Percentiles rank a stretch among this genome's conserved stretches.
Conservation (phyloP, 2,797 vertebrate species). For the Amniataba percoides region DNA sequence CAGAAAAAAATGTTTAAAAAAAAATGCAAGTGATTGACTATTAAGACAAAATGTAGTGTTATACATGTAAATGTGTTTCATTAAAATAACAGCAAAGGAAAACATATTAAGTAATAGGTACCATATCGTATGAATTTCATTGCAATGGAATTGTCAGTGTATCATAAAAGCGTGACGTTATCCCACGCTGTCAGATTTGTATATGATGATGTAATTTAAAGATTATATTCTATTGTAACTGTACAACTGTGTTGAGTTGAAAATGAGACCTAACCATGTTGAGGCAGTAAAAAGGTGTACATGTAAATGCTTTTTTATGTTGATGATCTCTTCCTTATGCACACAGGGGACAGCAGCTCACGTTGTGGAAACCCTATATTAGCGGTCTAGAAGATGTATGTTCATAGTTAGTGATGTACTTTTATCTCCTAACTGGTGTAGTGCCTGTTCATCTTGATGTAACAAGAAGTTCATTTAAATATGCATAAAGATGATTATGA, state of each 20-base stretch:
- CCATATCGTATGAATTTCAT: slow-evolving; percentile 85
- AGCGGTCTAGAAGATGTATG: slow-evolving; percentile 86
- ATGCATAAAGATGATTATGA: slow-evolving; percentile 87
- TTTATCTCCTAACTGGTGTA: slow-evolving; percentile 89
- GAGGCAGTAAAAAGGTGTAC: slow-evolving; percentile 86
- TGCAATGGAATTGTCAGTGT: slow-evolving; percentile 86
- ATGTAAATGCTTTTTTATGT: slow-evolving; percentile 88
- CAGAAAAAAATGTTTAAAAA: slow-evolving; percentile 65
- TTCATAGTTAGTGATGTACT: slow-evolving; percentile 88
- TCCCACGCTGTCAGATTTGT: slow-evolving; percentile 87
- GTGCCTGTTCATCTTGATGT: slow-evolving; percentile 89
- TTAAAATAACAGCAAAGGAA: slow-evolving; percentile 83
- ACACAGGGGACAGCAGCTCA: slow-evolving; percentile 80
- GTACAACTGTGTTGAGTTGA: slow-evolving; percentile 89
- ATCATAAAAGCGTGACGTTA: slow-evolving; percentile 86
- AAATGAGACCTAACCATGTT: slow-evolving; percentile 84
- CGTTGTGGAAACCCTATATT: slow-evolving; percentile 81
- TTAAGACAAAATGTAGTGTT: slow-evolving; percentile 87
- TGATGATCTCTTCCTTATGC: slow-evolving; percentile 86
- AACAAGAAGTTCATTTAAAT: slow-evolving; percentile 87
- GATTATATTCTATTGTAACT: slow-evolving; percentile 89
- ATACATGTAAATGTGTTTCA: slow-evolving; percentile 88
- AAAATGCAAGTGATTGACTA: slow-evolving; percentile 85
- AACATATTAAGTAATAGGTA: slow-evolving; percentile 83
- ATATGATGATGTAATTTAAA: slow-evolving; percentile 92